Base-by-base conservation (phyloP, 1,140 invertebrate species). In the Muscidifurax raptorellus region DNA sequence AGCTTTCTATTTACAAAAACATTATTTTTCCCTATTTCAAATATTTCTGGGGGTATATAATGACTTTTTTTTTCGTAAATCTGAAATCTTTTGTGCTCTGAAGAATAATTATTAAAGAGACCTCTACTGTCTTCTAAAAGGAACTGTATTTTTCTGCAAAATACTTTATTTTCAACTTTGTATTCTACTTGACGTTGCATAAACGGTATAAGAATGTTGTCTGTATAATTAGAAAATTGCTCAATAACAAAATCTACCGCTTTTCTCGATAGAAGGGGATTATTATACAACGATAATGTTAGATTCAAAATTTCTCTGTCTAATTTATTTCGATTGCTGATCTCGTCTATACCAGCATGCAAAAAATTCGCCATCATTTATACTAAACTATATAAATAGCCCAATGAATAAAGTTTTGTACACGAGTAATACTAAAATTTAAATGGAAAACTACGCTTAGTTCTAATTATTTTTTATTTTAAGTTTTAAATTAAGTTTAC, bases 181-280 rank as follows among this genome's bases (percentile, higher is more conserved):
- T 25, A 79, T 82, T 86, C 81, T 30, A 87, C 75, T 80, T 82
- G 12, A 52, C 22, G 28, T 82, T 86, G 80, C 25, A 87, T 5
- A 66, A 67, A 86, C 18, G 87, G 83, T 78, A 86, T 64, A 69
- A 86, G 81, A 64, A 79, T 9, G 67, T 87, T 80, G 15, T 71
- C 83, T 30, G 72, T 83, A 22, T 83, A 87, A 66, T 85, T 84
- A 64, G 74, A 30, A n/a, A 87, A 83, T 2, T 1, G 40, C 25
- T 22, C 25, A 47, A 87, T 82, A 15, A 87, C 67, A 82, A 77
- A 28, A 44, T 84, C 32, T 27, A 86, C 83, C 25, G 83, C 80
- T 72, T 85, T 85, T 71, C 85, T 80, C 12, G 85, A 86, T 71
- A 87, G 82, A 28, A 79, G 52, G 22, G 87, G 85, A 80, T 86